Conservation (phyloP, 2,113 vertebrate species). For the Syrrhaptes paradoxus region DNA sequence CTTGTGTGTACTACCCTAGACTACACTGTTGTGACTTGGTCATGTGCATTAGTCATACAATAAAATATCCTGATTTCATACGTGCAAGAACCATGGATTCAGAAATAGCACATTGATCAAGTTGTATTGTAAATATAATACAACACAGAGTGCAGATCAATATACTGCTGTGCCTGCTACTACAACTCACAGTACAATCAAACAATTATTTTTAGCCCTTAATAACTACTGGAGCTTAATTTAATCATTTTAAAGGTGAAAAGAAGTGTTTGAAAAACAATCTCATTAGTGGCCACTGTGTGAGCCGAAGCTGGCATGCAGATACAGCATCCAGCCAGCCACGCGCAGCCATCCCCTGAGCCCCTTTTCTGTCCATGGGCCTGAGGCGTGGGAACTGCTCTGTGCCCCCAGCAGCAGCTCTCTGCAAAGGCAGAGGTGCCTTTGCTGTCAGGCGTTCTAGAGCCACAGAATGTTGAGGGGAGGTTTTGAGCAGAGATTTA, state of each 20-base stretch:
- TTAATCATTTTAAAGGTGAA: conserved; percentile 20
- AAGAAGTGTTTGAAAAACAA: background rate
- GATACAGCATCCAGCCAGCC: background rate
- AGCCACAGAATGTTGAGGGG: background rate
- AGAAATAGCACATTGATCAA: conserved; percentile 55
- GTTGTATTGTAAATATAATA: conserved; percentile 8
- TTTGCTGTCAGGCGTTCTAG: background rate
- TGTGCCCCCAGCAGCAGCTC: background rate
- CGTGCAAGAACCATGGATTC: background rate
- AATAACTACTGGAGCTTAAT: conserved; percentile 18
- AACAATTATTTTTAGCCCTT: conserved; percentile 46
- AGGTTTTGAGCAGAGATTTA: background rate
- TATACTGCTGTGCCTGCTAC: background rate
- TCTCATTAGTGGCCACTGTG: background rate
- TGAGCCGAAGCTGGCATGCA: fast-evolving
- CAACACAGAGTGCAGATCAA: conserved; percentile 6
- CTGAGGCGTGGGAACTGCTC: background rate
- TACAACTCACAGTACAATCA: background rate
- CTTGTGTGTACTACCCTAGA: background rate
- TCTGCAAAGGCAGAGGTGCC: background rate
- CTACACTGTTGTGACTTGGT: background rate
- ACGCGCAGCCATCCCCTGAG: fast-evolving
- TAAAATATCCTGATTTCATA: conserved; percentile 12
- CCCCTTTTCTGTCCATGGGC: fast-evolving
- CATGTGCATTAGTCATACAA: background rate